Percentiles rank a stretch among this genome's conserved stretches.
These are phyloP conservation scores for Caenorhabditis virilis DNA, from an alignment of 2,888 invertebrate genomes.

Conservation along the genomic window DNA sequence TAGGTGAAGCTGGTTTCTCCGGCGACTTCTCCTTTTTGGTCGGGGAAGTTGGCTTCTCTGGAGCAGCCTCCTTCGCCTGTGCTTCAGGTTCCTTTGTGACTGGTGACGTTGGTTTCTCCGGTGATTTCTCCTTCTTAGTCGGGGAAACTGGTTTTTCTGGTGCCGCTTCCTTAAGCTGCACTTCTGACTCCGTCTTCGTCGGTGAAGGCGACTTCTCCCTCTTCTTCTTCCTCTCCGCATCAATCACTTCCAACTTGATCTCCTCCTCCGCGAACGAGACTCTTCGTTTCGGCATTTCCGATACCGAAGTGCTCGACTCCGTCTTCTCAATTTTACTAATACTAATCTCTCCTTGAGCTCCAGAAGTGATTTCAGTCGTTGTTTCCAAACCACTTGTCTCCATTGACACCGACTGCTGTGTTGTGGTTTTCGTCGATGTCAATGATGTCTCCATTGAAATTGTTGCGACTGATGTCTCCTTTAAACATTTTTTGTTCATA, in stretches of 20 bases:
- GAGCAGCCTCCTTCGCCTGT: conserved; percentile 1
- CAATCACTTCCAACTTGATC: conserved; percentile 17
- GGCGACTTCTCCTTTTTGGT: conserved; percentile 20
- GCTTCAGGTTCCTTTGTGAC: too few species aligned
- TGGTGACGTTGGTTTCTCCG: conserved; percentile 8
- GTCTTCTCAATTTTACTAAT: neutral
- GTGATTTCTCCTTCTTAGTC: conserved; percentile 9
- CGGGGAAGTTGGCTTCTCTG: conserved; percentile 8
- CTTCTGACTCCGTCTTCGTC: conserved; percentile 8
- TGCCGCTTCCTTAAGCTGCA: conserved; percentile 1
- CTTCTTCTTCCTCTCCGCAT: conserved; percentile 19
- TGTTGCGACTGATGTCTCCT: conserved; percentile 5
- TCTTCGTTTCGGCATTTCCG: conserved; percentile 10
- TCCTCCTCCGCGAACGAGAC: conserved; percentile 37
- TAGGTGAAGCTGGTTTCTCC: conserved; percentile 11
- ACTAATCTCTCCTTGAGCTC: neutral
- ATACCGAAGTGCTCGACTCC: neutral
- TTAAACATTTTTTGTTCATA: too few species aligned
- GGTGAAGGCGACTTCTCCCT: conserved; percentile 14
- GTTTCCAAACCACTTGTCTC: neutral
- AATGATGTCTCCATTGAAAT: conserved; percentile 28
- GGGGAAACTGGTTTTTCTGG: conserved; percentile 9
- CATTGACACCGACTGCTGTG: neutral
- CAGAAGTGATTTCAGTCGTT: conserved; percentile 21
- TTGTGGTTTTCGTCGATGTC: conserved; percentile 23